phyloP scores from a whole-genome alignment of 2,797 vertebrate species.

The Megaceryle alcyon region DNA sequence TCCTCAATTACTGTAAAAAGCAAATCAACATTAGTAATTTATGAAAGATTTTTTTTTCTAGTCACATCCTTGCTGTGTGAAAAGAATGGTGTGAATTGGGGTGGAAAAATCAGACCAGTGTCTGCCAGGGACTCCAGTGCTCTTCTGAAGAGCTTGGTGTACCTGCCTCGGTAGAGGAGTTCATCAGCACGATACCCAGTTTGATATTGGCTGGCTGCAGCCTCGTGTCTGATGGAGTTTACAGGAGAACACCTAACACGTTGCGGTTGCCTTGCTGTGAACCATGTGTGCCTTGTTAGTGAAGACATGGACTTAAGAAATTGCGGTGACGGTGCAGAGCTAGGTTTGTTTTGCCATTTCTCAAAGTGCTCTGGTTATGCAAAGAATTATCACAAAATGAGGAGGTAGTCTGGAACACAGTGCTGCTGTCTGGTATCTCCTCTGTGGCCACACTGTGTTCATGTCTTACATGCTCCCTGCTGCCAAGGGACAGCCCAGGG shows the following conservation, averaged over 20 bases:
- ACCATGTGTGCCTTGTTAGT: accelerated
- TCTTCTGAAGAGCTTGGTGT: neutral
- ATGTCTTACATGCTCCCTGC: accelerated
- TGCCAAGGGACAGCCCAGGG: neutral
- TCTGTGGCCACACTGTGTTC: accelerated
- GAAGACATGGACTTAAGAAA: accelerated
- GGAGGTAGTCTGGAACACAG: neutral
- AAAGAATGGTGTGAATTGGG: neutral
- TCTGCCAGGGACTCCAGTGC: neutral
- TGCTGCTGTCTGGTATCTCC: neutral
- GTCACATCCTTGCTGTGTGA: neutral
- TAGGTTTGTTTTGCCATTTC: neutral
- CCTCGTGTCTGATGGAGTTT: neutral
- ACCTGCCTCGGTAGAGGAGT: neutral
- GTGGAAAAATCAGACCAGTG: neutral
- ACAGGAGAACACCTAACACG: accelerated
- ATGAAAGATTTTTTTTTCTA: neutral
- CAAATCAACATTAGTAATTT: neutral
- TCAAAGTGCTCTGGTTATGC: neutral
- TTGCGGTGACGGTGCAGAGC: neutral
- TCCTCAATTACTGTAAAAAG: neutral
- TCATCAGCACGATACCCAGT: neutral
- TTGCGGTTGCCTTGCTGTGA: neutral
- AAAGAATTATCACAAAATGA: too few species aligned
- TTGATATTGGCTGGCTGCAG: neutral